Evolutionary conservation across 2,113 vertebrate genomes (phyloP).

Genomic region (Cephalopholis sonnerati): DNA sequence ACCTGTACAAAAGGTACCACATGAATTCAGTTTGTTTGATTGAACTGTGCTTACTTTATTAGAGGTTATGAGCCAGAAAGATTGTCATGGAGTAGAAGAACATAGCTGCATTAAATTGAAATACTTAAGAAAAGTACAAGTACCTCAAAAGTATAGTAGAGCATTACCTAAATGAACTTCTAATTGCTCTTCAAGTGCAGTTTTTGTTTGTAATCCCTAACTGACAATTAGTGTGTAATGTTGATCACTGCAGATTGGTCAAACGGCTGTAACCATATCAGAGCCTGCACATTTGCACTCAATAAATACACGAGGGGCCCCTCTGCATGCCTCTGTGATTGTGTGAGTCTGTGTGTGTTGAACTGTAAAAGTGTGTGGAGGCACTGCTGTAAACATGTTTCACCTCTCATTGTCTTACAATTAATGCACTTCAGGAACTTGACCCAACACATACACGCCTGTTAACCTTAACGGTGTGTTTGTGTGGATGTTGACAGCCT

Average conservation of each 20-base stretch:
- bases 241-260: slow-evolving; percentile 5
- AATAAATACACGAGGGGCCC: slow-evolving; percentile 25
- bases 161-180: too few relatives aligned
- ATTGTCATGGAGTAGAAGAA: too few relatives aligned
- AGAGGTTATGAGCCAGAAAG: too few relatives aligned
- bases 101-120: too few relatives aligned
- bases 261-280: slow-evolving; percentile 17
- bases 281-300: background rate
- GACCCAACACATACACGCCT: background rate
- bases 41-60: too few relatives aligned
- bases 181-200: too few relatives aligned
- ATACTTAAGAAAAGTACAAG: too few relatives aligned
- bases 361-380: slow-evolving; percentile 28
- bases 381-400: slow-evolving; percentile 4
- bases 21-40: too few relatives aligned
- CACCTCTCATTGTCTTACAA: slow-evolving; percentile 29
- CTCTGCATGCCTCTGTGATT: slow-evolving; percentile 47
- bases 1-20: too few relatives aligned
- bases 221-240: background rate
- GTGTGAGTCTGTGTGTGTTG: slow-evolving; percentile 13
- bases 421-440: background rate
- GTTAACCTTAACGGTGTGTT: slow-evolving; percentile 13
- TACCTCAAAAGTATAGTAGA: too few relatives aligned
- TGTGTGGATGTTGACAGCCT: background rate
- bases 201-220: too few relatives aligned